phyloP scores from a whole-genome alignment of 2,888 invertebrate species.

The Agonopterix arenella region DNA sequence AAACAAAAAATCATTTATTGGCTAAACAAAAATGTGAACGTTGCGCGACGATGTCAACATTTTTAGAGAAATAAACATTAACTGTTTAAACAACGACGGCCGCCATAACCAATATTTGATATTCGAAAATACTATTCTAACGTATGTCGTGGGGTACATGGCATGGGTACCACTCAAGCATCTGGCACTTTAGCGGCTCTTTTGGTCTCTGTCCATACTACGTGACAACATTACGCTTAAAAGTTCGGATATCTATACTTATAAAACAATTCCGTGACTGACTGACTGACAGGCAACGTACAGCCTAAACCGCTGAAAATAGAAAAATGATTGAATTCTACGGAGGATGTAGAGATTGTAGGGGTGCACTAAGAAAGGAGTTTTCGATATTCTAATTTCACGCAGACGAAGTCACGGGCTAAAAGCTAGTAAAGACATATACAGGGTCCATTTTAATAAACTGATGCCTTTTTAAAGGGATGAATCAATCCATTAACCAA shows the following conservation, averaged over 20 bases:
- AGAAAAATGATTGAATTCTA: too few relatives aligned
- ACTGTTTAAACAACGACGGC: constrained; percentile 69
- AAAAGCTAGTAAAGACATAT: too few relatives aligned
- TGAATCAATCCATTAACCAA: too few relatives aligned
- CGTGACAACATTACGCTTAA: constrained; percentile 28
- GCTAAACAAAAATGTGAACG: constrained; percentile 68
- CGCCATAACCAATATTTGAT: constrained; percentile 72
- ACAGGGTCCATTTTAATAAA: too few relatives aligned
- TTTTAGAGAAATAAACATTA: constrained; percentile 75
- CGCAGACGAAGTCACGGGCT: too few relatives aligned
- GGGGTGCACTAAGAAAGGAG: too few relatives aligned
- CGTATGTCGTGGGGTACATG: constrained; percentile 59
- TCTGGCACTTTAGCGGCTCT: constrained; percentile 67
- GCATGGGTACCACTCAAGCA: constrained; percentile 46
- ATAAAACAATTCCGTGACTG: too few relatives aligned
- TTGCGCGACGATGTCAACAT: constrained; percentile 61
- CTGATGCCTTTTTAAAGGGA: too few relatives aligned
- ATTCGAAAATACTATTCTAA: constrained; percentile 75
- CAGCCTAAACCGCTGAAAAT: too few relatives aligned
- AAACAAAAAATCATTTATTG: constrained; percentile 72
- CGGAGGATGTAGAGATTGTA: too few relatives aligned
- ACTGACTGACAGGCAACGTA: too few relatives aligned
- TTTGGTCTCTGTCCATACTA: constrained; percentile 52
- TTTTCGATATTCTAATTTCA: too few relatives aligned
- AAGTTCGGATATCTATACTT: background rate